A percentile compares a stretch with the other conserved stretches of the same genome.
These are phyloP conservation scores for Cryptus armator DNA, from an alignment of 2,888 invertebrate species.

Conservation along the genomic window DNA sequence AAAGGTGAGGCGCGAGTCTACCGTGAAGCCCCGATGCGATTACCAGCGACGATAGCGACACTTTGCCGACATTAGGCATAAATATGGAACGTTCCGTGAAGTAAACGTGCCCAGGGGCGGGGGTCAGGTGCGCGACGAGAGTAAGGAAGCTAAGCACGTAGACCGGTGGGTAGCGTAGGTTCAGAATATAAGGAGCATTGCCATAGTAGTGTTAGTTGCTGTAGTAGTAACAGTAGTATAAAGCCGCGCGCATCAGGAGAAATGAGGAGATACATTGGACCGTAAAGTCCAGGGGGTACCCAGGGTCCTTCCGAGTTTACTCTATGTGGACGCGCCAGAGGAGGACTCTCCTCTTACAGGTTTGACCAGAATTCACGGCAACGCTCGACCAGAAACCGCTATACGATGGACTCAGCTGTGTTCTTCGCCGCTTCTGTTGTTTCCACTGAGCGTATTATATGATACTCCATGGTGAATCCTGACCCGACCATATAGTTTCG, in stretches of 20 bases:
- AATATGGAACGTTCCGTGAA: constrained; percentile 75
- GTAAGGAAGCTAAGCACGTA: constrained; percentile 46
- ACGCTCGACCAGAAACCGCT: constrained; percentile 77
- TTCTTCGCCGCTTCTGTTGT: constrained; percentile 47
- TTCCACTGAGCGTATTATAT: constrained; percentile 20
- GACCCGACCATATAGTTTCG: constrained; percentile 4
- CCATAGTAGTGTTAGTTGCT: neutral
- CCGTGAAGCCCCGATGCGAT: constrained; percentile 1
- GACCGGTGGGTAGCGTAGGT: constrained; percentile 4
- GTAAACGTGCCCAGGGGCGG: constrained; percentile 18
- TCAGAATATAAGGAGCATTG: neutral
- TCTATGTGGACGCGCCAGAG: constrained; percentile 46
- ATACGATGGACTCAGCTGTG: constrained; percentile 71
- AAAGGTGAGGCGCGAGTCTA: constrained; percentile 67
- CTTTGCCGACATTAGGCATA: constrained; percentile 73
- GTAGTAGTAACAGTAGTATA: neutral
- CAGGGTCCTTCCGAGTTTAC: constrained; percentile 58
- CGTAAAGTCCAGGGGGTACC: constrained; percentile 72
- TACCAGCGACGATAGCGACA: constrained; percentile 61
- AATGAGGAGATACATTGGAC: constrained; percentile 64
- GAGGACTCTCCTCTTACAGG: constrained; percentile 73
- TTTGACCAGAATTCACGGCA: constrained; percentile 82
- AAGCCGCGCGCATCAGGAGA: constrained; percentile 73
- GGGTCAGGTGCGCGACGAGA: constrained; percentile 60
- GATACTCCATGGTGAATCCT: constrained; percentile 16